Evolutionary conservation across 1,140 invertebrate species (phyloP).

Genomic region (Drosophila hydei): DNA sequence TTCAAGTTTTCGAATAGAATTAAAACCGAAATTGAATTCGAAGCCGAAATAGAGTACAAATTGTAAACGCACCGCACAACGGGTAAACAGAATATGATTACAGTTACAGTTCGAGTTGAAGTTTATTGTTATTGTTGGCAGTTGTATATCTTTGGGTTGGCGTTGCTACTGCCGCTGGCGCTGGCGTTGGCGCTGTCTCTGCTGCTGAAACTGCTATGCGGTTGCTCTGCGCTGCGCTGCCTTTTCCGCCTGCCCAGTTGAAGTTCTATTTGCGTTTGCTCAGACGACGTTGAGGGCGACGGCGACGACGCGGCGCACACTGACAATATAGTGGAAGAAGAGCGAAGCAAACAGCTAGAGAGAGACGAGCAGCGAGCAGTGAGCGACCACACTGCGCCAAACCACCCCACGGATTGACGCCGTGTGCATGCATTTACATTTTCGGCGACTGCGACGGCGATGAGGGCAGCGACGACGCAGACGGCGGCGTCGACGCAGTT

Average conservation of each 20-base stretch:
- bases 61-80: constrained; percentile 6
- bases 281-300: constrained; percentile 54
- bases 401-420: constrained; percentile 80
- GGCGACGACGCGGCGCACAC: constrained; percentile 54
- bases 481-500: constrained; percentile 73
- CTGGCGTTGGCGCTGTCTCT: background rate
- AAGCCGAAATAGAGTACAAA: background rate
- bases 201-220: constrained; percentile 19
- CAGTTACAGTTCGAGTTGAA: constrained; percentile 12
- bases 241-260: constrained; percentile 51
- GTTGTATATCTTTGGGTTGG: constrained; percentile 4
- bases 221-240: constrained; percentile 23
- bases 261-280: constrained; percentile 80
- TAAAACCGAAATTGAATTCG: constrained; percentile 4
- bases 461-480: constrained; percentile 37
- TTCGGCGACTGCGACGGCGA: constrained; percentile 35
- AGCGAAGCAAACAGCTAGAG: constrained; percentile 18
- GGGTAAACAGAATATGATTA: constrained; percentile 13
- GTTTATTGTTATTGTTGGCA: constrained; percentile 40
- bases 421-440: constrained; percentile 42
- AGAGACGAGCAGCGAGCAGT: background rate
- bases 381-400: constrained; percentile 57
- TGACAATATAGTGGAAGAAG: constrained; percentile 13
- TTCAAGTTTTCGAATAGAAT: background rate
- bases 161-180: constrained; percentile 2